These are phyloP conservation scores for Hydra vulgaris DNA, from an alignment of 30 jellyfish, hydroid and myxozoan species.

Conservation along the genomic window DNA sequence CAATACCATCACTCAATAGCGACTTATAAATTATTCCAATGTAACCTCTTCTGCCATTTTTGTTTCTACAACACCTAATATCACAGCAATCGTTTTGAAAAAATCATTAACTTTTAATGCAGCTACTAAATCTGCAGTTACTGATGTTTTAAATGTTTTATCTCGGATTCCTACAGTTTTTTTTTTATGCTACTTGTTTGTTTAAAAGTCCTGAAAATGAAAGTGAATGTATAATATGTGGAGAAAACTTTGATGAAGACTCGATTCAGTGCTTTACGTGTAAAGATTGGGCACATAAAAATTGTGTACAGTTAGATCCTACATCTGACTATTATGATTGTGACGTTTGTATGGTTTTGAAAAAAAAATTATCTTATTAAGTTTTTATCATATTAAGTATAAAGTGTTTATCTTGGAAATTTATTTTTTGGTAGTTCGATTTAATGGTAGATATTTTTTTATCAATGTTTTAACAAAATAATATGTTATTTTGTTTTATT, in stretches of 20 bases:
- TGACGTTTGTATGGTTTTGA: too few species aligned
- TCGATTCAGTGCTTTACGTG: neutral
- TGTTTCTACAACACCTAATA: neutral
- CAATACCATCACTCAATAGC: neutral
- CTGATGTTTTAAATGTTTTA: neutral
- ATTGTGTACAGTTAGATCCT: neutral
- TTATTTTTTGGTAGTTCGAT: too few species aligned
- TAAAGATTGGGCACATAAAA: neutral
- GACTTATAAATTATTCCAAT: neutral
- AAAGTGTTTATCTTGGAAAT: too few species aligned
- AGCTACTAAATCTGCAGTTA: neutral
- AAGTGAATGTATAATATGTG: neutral
- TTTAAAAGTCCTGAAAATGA: neutral
- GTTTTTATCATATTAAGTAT: too few species aligned
- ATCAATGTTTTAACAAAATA: too few species aligned
- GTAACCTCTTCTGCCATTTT: neutral
- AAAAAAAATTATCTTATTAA: too few species aligned
- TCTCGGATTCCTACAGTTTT: neutral
- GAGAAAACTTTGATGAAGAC: neutral
- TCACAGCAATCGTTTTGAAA: neutral
- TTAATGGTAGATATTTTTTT: too few species aligned
- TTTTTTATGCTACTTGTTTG: neutral
- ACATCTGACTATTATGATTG: too few species aligned
- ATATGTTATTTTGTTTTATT: too few species aligned
- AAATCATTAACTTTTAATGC: neutral